Percentiles rank a stretch among this genome's conserved stretches.
Conservation (phyloP, 2,888 invertebrate species). For the Hyppa rectilinea region DNA sequence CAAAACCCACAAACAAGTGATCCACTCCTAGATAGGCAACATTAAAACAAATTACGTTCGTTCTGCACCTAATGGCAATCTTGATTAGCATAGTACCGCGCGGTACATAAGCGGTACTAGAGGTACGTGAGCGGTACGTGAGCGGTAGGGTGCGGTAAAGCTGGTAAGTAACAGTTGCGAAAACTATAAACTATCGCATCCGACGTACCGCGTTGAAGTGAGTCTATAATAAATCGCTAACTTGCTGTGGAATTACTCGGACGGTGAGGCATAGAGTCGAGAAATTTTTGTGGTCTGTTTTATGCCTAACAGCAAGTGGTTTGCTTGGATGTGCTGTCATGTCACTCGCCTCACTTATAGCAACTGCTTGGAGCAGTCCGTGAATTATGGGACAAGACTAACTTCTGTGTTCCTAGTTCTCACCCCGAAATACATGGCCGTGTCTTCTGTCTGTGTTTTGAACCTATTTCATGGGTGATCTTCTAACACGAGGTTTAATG, state of each 20-base stretch:
- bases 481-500: background rate
- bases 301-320: conserved; percentile 3
- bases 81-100: conserved; percentile 61
- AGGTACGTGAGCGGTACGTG: conserved; percentile 38
- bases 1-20: conserved; percentile 60
- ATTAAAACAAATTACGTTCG: conserved; percentile 64
- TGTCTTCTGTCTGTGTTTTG: background rate
- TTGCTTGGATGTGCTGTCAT: background rate
- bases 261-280: conserved; percentile 38
- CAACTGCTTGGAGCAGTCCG: background rate
- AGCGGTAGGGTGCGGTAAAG: conserved; percentile 43
- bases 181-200: conserved; percentile 81
- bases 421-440: no score
- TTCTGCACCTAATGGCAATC: conserved; percentile 58
- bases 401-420: background rate
- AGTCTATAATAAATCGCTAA: conserved; percentile 83
- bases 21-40: conserved; percentile 51
- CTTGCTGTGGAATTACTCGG: conserved; percentile 73
- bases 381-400: background rate
- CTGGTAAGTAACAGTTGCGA: conserved; percentile 71
- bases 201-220: conserved; percentile 76
- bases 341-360: background rate
- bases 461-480: background rate
- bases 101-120: conserved; percentile 37
- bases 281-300: background rate